Evolutionary conservation across 2,113 vertebrate species (phyloP), one percentile per base, ranked within the genome.

Genomic region (Probosciger aterrimus): DNA sequence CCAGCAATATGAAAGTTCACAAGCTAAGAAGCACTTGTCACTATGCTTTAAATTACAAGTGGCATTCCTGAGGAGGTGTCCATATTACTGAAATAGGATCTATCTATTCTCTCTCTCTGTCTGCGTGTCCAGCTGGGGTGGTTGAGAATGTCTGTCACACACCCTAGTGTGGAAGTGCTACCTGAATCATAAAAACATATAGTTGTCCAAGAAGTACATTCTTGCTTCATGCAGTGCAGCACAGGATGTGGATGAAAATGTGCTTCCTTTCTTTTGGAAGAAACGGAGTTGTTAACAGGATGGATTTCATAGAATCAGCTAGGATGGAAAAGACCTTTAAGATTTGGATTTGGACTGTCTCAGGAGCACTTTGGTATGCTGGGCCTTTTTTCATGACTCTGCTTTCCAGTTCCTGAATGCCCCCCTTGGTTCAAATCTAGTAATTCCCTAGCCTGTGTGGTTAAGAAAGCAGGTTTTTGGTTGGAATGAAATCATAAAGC

Each of bases 11-110:
- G 83, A 92, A 84, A 94, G 95, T 96, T 97, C 95, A 95, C 93
- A 94, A 95, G 93, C 88, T 96, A 96, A 97, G 90, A 82, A 95
- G 88, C 74, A 92, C 92, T 96, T 96, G 95, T 96, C 95, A 96
- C 90, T 7, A 8, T 82, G 79, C 92, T 94, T 93, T 49, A 94
- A 96, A 96, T 96, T 91, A 65, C 95, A 96, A 89, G 92, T 97
- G 96, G 92, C 95, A 92, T 94, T 94, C 77, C 80, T 37, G 77
- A 88, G 85, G 85, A 81, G 76, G 82, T 12, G 0, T 57, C 90
- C 92, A 62, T 95, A 93, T 87, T 62, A 82, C 80, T 97, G 96
- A 96, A 96, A 97, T 86, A 82, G 33, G 91, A 96, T 96, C 96
- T 86, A 41, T 93, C 71, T 81, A 15, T 95, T 95, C 86, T 62